These are phyloP conservation scores for Natrix natrix DNA, from an alignment of 2,797 vertebrate species.

Conservation along the genomic window DNA sequence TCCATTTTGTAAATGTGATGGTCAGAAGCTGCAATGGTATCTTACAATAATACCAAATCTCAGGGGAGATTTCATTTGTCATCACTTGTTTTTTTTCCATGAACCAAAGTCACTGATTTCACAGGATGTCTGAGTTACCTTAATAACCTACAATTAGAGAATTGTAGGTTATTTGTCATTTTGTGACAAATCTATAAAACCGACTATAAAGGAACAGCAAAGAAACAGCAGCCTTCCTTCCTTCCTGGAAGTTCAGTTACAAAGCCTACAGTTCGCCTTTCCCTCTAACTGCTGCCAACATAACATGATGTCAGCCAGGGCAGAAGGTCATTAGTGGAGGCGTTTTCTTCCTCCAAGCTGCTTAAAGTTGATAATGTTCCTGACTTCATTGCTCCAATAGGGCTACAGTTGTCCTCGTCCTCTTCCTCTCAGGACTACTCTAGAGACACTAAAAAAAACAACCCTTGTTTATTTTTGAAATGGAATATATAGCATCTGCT, in stretches of 20 bases:
- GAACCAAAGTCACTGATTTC: not conserved
- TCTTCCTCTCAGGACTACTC: not conserved
- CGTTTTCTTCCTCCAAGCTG: conserved; percentile 8
- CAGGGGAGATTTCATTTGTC: conserved; percentile 1
- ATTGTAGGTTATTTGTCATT: not conserved
- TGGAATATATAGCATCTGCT: not conserved
- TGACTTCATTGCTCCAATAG: fast-evolving
- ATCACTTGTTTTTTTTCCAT: not conserved
- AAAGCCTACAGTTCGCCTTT: not conserved
- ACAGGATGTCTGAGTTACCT: not conserved
- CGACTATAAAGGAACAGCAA: not conserved
- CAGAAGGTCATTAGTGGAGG: not conserved
- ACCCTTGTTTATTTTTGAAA: fast-evolving
- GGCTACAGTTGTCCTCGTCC: fast-evolving
- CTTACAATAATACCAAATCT: not conserved
- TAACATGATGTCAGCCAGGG: not conserved
- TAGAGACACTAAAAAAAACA: not conserved
- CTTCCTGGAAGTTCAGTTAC: conserved; percentile 5
- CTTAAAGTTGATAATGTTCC: not conserved
- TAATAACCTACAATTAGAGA: not conserved
- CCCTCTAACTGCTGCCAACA: conserved; percentile 9
- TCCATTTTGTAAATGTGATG: not conserved
- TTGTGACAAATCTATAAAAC: not conserved
- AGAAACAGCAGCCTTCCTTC: not conserved
- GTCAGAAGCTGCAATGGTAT: not conserved